Percentiles rank a stretch among this genome's conserved stretches.
Conservation (phyloP, 2,888 invertebrate genomes). For the Drosophila cognata region DNA sequence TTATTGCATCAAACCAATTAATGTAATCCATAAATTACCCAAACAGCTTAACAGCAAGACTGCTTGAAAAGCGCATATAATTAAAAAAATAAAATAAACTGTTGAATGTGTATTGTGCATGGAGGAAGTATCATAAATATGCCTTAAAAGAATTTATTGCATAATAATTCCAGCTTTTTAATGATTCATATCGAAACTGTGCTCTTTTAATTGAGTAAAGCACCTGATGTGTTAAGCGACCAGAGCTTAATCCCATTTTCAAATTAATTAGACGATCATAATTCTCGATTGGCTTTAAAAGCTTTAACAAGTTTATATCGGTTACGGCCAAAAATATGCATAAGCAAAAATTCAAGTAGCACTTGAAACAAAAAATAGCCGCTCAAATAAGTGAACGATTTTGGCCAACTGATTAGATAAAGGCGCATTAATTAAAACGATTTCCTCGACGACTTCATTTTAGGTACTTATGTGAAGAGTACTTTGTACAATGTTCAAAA, state of each 20-base stretch:
- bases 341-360: conserved; percentile 37
- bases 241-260: conserved; percentile 13
- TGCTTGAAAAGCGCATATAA: conserved; percentile 5
- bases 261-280: conserved; percentile 30
- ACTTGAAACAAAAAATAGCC: conserved; percentile 50
- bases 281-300: conserved; percentile 11
- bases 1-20: conserved; percentile 27
- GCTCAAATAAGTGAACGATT: conserved; percentile 45
- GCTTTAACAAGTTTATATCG: conserved; percentile 31
- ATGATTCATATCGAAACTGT: conserved; percentile 34
- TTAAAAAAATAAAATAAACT: background rate
- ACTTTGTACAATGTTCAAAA: background rate
- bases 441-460: conserved; percentile 9
- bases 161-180: conserved; percentile 28
- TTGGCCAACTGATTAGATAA: conserved; percentile 47
- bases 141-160: conserved; percentile 27
- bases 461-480: conserved; percentile 4
- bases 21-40: conserved; percentile 22
- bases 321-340: background rate
- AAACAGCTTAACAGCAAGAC: conserved; percentile 10
- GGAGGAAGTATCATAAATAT: conserved; percentile 42
- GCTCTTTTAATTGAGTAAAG: conserved; percentile 25
- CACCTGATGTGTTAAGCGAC: conserved; percentile 13
- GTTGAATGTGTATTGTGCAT: conserved; percentile 25
- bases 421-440: conserved; percentile 27